Evolutionary conservation across 2,113 vertebrate species (phyloP), one percentile per base, ranked within the genome.

Genomic region (Macaca nemestrina): DNA sequence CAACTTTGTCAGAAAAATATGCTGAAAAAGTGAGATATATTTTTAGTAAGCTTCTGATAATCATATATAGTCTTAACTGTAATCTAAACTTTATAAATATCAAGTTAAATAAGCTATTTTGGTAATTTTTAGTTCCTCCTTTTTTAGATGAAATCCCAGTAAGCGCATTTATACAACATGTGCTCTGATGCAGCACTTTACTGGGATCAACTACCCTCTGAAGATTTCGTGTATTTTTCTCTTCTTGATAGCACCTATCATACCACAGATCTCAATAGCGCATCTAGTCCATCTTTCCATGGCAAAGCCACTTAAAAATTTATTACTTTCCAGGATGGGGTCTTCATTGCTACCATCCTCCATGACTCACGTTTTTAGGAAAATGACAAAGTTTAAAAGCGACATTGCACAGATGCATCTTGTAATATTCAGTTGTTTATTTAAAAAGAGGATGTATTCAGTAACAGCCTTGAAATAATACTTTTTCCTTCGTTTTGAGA

Each of bases 1-100:
- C 75, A 96, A 86, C 27, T 94, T 11, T 27, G 72, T 72, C 52
- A 92, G 61, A 52, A 97, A 92, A 95, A 52, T n/a, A 59, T 5
- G 8, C 30, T 27, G 6, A 84, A 85, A 64, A 94, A 38, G 20
- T 17, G 2, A 4, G 68, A 89, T 59, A 32, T 88, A 40, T 79
- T 73, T 84, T 79, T 43, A 87, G 5, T 70, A 30, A 52, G n/a
- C 67, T 93, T 83, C 38, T 35, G n/a, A 45, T 92, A 75, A 38
- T 89, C 14, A 67, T 8, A 30, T 3, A 57, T 35, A 81, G 3
- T 81, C 70, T 18, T 0, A 85, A 55, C 7, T 64, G 27, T 45
- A 79, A 81, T 12, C 11, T 89, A n/a, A 92, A 83, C 5, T 45
- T 48, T 79, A 82, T 78, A 38, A 78, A 50, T 64, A 40, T 68